Evolutionary conservation across 2,888 invertebrate genomes (phyloP), one percentile per base, ranked within the genome.

Genomic region (Seladonia tumulorum): DNA sequence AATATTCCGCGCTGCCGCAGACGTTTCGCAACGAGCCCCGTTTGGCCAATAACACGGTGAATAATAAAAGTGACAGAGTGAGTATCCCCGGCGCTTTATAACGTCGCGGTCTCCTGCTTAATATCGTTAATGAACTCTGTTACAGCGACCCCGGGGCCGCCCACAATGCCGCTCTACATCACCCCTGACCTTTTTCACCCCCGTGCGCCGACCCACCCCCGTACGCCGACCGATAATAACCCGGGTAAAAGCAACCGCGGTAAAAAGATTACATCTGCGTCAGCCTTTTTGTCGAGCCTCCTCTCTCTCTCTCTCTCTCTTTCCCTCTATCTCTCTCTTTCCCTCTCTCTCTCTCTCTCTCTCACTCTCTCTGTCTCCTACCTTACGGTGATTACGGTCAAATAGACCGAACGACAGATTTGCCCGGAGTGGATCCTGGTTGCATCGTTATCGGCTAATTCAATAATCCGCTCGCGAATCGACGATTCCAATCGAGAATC

Each of bases 51-150:
- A 71, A 71, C 71, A 49, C 49, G 57, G 49, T 29, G 81, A 79
- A 85, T 79, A 87, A 81, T 85, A 82, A 89, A 89, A 76, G 78
- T 76, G 53, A 68, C 39, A 60, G 76, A 81, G 80, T 42, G 49
- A 49, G 74, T 75, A 81, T 49, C 63, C n/a, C 35, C 77, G 74
- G 57, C 53, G 77, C 76, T 76, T 88, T 82, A 87, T 49, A 85
- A 77, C 53, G 49, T 72, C 49, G 79, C 79, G 66, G 74, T 76
- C 89, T 76, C 82, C 42, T 75, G 80, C 60, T 89, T 89, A 89
- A 89, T 89, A 84, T 89, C 88, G 85, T 88, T 89, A 89, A 88
- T 88, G 88, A 90, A 89, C 88, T 89, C 88, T 66, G 76, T 81
- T 85, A 82, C 77, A 73, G 57, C 82, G 74, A 76, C 83, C 80